Percentiles rank a stretch among this genome's conserved stretches.
phyloP scores from a whole-genome alignment of 2,888 invertebrate genomes.

The Platypus cylindrus region DNA sequence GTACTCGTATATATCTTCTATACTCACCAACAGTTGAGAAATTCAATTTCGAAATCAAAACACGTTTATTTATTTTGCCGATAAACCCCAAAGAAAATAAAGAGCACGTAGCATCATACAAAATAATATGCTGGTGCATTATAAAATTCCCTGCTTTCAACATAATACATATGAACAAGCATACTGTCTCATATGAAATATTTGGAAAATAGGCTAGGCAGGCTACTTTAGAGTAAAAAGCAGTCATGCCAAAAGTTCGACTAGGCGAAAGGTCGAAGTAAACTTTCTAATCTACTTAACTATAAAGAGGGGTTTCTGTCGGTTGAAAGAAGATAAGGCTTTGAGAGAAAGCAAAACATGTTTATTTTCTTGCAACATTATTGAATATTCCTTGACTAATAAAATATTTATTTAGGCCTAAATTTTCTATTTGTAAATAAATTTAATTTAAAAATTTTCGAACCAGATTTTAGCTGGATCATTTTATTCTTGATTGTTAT shows the following conservation, averaged over 20 bases:
- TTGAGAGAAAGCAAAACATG: too few species aligned
- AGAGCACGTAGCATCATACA: slow-evolving; percentile 8
- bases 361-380: too few species aligned
- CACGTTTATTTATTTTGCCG: slow-evolving; percentile 4
- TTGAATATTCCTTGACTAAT: too few species aligned
- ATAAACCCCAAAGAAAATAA: slow-evolving; percentile 5
- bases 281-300: slow-evolving; percentile 12
- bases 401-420: too few species aligned
- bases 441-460: too few species aligned
- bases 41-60: slow-evolving; percentile 5
- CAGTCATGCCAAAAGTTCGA: slow-evolving; percentile 3
- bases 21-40: too few species aligned
- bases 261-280: slow-evolving; percentile 8
- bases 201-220: too few species aligned
- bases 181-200: too few species aligned
- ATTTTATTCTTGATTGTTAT: not conserved
- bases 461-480: too few species aligned
- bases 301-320: slow-evolving; percentile 8
- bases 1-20: too few species aligned
- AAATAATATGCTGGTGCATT: slow-evolving; percentile 8
- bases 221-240: slow-evolving; percentile 10
- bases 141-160: slow-evolving; percentile 9
- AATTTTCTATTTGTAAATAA: too few species aligned
- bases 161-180: slow-evolving; percentile 12
- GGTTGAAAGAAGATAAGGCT: slow-evolving; percentile 2